Evolutionary conservation across 2,113 vertebrate species (phyloP), one percentile per base, ranked within the genome.

Genomic region (Tragelaphus imberbis): DNA sequence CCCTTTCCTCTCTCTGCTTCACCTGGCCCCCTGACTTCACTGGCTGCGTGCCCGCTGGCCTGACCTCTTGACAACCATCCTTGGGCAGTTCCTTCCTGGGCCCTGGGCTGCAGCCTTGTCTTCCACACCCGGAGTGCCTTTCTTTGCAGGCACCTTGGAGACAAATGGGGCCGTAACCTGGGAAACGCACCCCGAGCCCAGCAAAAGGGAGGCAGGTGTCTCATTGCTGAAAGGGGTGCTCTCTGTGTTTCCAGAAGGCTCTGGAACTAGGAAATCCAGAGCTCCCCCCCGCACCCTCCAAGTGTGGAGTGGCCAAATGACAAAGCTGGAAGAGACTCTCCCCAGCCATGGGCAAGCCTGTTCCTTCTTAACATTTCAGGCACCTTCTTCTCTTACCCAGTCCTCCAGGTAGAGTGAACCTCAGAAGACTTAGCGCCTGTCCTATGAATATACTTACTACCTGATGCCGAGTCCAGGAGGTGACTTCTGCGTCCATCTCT

Each of bases 141-240:
- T 97, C 98, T 36, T 93, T 91, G 77, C 97, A 91, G 97, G 97
- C 95, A 97, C 97, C 97, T 98, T 79, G 44, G 95, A 97, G 97
- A 91, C 98, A 98, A 98, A 98, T 97, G 97, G 98, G 95, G 79
- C 71, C 85, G 85, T 97, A 97, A 98, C 98, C 97, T 23, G 56
- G 94, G 97, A 98, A 98, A 97, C 19, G 79, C 93, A 97, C 97
- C 98, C 97, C 94, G 92, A 97, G 97, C 95, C 94, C 98, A 55
- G 88, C 49, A 92, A 95, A 96, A 95, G 92, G 77, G 97, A 96
- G 92, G 97, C 87, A 97, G 97, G 96, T 95, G 97, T 97, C 96
- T 96, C 97, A 90, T 90, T 97, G 97, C 95, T 91, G 98, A 91
- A 94, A 97, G 44, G n/a, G 51, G 7, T 5, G 0, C 87, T 96